These are phyloP conservation scores for Eupithecia pulchellata DNA, from an alignment of 2,888 invertebrate genomes.

Conservation along the genomic window DNA sequence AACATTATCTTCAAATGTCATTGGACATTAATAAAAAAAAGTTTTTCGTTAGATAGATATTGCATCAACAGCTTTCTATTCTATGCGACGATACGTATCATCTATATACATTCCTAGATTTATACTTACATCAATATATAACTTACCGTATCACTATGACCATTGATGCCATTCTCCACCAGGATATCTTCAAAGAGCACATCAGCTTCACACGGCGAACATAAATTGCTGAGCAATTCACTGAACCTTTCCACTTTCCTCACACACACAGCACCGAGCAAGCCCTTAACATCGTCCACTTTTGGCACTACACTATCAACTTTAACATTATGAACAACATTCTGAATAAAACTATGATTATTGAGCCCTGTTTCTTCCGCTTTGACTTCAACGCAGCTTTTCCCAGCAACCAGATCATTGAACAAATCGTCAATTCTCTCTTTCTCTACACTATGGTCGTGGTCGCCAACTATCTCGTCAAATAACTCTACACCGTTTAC, in stretches of 20 bases:
- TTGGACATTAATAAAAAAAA: too few relatives aligned
- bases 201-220: conserved; percentile 80
- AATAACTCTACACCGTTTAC: conserved; percentile 72
- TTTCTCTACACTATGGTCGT: conserved; percentile 65
- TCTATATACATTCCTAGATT: too few relatives aligned
- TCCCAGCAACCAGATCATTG: conserved; percentile 67
- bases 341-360: conserved; percentile 63
- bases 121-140: not conserved
- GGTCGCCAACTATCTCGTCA: conserved; percentile 67
- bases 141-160: conserved; percentile 68
- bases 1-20: too few relatives aligned
- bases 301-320: conserved; percentile 77
- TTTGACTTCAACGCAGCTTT: conserved; percentile 55
- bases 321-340: conserved; percentile 60
- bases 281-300: conserved; percentile 68
- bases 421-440: conserved; percentile 75
- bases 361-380: conserved; percentile 65
- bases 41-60: not conserved
- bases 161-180: conserved; percentile 75
- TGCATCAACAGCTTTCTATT: not conserved
- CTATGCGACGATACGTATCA: not conserved
- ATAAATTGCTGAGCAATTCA: conserved; percentile 82
- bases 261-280: conserved; percentile 80
- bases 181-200: conserved; percentile 78
- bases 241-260: conserved; percentile 82